Conservation (phyloP, 2,797 vertebrate species). For the Pseudochirops corinnae region DNA sequence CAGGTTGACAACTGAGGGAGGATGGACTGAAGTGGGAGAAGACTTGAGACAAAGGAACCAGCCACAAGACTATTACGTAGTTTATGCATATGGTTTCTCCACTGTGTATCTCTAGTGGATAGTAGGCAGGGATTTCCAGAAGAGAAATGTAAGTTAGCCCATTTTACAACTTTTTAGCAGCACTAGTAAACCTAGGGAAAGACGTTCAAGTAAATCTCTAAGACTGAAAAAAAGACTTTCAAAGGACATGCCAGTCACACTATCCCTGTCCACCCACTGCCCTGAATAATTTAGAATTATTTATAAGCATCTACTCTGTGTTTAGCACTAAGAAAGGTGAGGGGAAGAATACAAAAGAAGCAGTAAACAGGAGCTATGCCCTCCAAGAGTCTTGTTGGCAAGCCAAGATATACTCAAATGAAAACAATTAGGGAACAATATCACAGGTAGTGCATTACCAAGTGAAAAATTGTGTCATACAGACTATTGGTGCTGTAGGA, state of each 20-base stretch:
- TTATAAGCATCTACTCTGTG: conserved; percentile 29
- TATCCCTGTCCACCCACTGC: background rate
- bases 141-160: background rate
- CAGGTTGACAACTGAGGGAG: background rate
- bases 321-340: background rate
- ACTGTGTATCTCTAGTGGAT: background rate
- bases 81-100: background rate
- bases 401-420: conserved; percentile 15
- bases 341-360: conserved; percentile 5
- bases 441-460: background rate
- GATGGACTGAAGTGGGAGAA: background rate
- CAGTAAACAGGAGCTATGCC: background rate
- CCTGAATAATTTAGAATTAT: conserved; percentile 32
- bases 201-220: background rate
- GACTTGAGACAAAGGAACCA: background rate
- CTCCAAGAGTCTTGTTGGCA: conserved; percentile 20
- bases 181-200: background rate
- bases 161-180: background rate
- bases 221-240: background rate
- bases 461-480: background rate
- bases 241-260: background rate
- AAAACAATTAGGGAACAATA: conserved; percentile 31
- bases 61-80: background rate
- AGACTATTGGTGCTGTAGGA: background rate
- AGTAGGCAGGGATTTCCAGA: background rate